Base-by-base conservation (phyloP, 2,113 vertebrate genomes). In the Myrmecobius fasciatus region DNA sequence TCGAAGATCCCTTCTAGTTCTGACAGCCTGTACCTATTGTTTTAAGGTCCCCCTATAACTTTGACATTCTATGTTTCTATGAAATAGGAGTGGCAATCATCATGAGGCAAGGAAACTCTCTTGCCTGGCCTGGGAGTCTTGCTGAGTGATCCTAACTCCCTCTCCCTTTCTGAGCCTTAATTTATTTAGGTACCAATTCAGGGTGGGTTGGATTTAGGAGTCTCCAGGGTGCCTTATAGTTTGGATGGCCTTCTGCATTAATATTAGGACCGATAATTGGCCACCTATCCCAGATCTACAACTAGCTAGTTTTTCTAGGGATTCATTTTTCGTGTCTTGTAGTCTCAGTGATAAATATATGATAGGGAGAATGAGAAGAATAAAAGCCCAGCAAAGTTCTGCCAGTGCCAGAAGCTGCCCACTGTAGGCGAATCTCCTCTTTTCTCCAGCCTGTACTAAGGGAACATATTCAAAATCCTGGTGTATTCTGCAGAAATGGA, bases 401-500 rank as follows among this genome's bases (percentile, higher is more conserved):
- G 28, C 53, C 0, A 4, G 26, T 54, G 53, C 93, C 96, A 96
- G 94, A 89, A 22, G 20, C 25, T 51, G 93, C 91, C 94, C 95
- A 53, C 90, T 96, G 53, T 83, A 93, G 96, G 90, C 9, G 91
- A 95, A 54, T 26, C 20, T 52, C 92, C 60, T 89, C 9, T 83
- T 96, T 97, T 97, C 67, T 83, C 67, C 67, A 46, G 52, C 89
- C 92, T 94, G 53, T 97, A 96, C 12, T 10, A 60, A 94, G 88
- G n/a, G 48, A 97, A 95, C 52, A 43, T 3, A 96, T 98, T 96
- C 0, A 96, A 83, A 97, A 96, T 89, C 94, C 96, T 49, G 0
- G 54, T 93, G 92, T 52, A 56, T 91, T 97, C 96, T 95, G 89
- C 92, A 96, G 97, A 97, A 96, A 26, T 3, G 60, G 90, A 94